phyloP scores from a whole-genome alignment of 2,888 invertebrate species.

The Lepidocyrtoides sp. region DNA sequence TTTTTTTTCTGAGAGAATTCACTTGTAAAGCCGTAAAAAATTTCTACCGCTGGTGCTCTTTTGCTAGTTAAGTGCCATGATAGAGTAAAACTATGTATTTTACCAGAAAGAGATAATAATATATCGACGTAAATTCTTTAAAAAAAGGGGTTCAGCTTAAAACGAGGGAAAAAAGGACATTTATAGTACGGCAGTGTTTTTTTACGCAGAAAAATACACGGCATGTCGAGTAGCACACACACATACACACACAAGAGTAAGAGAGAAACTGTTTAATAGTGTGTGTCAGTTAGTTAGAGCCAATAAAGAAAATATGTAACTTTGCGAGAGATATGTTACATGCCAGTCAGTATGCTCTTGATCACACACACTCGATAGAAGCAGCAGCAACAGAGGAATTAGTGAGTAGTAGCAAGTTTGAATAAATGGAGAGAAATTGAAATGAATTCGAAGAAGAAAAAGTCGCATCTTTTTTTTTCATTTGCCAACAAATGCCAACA shows the following conservation, averaged over 20 bases:
- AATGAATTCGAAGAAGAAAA: slow-evolving; percentile 23
- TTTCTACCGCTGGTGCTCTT: background rate
- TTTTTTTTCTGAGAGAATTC: background rate
- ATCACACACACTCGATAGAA: background rate
- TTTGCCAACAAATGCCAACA: slow-evolving; percentile 47
- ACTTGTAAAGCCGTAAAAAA: slow-evolving; percentile 46
- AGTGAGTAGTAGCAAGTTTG: background rate
- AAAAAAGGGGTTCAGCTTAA: slow-evolving; percentile 32
- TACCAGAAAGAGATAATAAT: slow-evolving; percentile 16
- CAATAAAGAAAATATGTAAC: slow-evolving; percentile 29
- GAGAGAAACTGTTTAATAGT: slow-evolving; percentile 3
- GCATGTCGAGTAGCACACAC: slow-evolving; percentile 15
- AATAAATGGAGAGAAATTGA: slow-evolving; percentile 11
- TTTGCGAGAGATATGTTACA: slow-evolving; percentile 29
- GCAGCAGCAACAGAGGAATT: background rate
- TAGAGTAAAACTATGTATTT: background rate
- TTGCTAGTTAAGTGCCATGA: background rate
- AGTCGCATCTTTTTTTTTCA: slow-evolving; percentile 8
- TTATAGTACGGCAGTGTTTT: background rate
- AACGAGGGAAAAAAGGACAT: slow-evolving; percentile 9
- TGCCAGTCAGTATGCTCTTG: background rate
- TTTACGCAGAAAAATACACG: slow-evolving; percentile 18
- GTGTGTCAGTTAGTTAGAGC: slow-evolving; percentile 27
- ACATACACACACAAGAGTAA: background rate
- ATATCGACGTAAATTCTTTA: slow-evolving; percentile 43